Conservation (phyloP, 2,113 vertebrate species). For the Neopipo cinnamomea region DNA sequence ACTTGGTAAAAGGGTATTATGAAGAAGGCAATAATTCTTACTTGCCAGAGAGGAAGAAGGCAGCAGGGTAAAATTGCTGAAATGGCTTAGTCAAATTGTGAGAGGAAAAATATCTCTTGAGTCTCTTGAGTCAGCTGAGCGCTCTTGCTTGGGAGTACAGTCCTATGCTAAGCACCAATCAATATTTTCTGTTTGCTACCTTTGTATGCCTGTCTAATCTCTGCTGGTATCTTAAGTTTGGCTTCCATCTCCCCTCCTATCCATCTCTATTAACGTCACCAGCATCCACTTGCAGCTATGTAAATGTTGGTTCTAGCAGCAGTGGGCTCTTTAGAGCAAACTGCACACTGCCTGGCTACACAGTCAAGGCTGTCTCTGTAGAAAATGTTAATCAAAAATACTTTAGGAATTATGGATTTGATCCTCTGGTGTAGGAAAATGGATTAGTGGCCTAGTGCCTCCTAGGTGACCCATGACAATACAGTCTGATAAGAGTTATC, state of each 20-base stretch:
- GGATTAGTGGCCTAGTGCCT: neutral
- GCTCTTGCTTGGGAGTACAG: neutral
- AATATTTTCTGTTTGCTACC: conserved; percentile 30
- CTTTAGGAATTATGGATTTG: neutral
- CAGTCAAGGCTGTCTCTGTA: neutral
- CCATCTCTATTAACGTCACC: conserved; percentile 19
- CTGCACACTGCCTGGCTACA: neutral
- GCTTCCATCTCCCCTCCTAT: conserved; percentile 23
- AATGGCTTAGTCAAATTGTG: neutral
- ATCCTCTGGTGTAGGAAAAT: neutral
- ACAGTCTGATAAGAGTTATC: neutral
- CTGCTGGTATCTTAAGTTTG: neutral
- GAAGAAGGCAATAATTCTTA: neutral
- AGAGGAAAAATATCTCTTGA: conserved; percentile 42
- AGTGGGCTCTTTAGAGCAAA: neutral
- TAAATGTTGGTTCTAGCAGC: conserved; percentile 28
- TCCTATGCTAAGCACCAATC: neutral
- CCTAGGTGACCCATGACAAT: neutral
- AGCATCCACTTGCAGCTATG: conserved; percentile 9
- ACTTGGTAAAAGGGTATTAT: neutral
- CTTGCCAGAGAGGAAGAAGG: neutral
- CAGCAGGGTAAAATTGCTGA: neutral
- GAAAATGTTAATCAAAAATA: neutral
- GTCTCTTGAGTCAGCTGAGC: neutral
- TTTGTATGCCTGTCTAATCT: neutral